phyloP scores from a whole-genome alignment of 2,888 invertebrate species.

The Trisateles emortualis region DNA sequence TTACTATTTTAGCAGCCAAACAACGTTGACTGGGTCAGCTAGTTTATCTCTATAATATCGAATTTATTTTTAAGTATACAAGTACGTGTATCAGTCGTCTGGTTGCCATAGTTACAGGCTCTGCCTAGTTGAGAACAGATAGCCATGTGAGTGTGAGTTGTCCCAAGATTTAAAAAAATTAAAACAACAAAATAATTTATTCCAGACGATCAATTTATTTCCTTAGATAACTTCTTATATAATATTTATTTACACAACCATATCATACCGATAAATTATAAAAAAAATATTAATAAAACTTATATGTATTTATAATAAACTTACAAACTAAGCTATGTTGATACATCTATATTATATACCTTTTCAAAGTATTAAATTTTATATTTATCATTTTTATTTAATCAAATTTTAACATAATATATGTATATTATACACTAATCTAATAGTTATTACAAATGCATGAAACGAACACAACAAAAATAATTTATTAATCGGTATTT shows the following conservation, averaged over 20 bases:
- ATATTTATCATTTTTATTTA: conserved; percentile 36
- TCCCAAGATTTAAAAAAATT: no score
- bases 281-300: conserved; percentile 45
- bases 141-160: no score
- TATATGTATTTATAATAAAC: no score
- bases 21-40: no score
- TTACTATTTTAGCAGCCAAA: no score
- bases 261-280: conserved; percentile 56
- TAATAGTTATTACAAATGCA: conserved; percentile 49
- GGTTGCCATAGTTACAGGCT: no score
- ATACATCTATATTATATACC: conserved; percentile 54
- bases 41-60: no score
- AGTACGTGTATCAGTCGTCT: no score
- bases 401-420: conserved; percentile 45
- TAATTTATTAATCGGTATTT: conserved; percentile 2
- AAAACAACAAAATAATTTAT: conserved; percentile 41
- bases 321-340: conserved; percentile 39
- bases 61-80: no score
- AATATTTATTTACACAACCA: conserved; percentile 72
- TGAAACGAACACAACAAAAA: conserved; percentile 39
- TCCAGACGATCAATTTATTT: conserved; percentile 75
- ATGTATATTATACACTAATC: conserved; percentile 36
- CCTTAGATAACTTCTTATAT: conserved; percentile 68
- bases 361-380: conserved; percentile 66
- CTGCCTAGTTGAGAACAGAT: no score